A percentile compares a stretch with the other conserved stretches of the same genome.
These are phyloP conservation scores for Dilophus febrilis DNA, from an alignment of 2,888 invertebrate genomes.

Conservation along the genomic window DNA sequence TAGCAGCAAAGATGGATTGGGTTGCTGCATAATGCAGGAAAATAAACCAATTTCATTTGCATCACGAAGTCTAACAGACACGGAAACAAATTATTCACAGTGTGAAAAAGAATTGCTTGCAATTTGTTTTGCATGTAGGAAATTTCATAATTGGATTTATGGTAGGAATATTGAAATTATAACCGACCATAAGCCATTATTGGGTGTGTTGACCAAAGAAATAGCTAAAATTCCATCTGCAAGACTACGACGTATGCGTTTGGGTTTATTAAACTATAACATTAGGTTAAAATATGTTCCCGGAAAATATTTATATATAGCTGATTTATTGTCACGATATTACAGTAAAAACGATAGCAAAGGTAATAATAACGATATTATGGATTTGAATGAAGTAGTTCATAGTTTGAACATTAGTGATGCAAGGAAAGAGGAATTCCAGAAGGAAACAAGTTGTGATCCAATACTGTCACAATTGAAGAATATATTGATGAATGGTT, in stretches of 20 bases:
- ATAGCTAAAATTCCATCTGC: constrained; percentile 7
- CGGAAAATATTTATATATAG: constrained; percentile 9
- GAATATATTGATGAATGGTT: constrained; percentile 8
- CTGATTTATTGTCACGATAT: constrained; percentile 3
- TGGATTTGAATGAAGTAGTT: constrained; percentile 5
- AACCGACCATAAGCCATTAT: constrained; percentile 10
- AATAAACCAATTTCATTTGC: constrained; percentile 10
- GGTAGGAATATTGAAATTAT: constrained; percentile 6
- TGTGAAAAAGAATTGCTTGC: constrained; percentile 12
- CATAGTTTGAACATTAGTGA: constrained; percentile 7
- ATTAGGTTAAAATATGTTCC: constrained; percentile 10
- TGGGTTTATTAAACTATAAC: constrained; percentile 11
- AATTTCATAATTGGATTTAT: constrained; percentile 12
- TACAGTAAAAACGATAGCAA: constrained; percentile 6
- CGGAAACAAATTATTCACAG: constrained; percentile 10
- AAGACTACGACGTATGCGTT: constrained; percentile 9
- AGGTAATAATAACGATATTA: constrained; percentile 2
- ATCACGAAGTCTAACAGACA: constrained; percentile 8
- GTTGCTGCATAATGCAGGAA: constrained; percentile 11
- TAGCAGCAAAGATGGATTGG: constrained; percentile 10
- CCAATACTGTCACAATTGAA: constrained; percentile 6
- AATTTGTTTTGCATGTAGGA: constrained; percentile 10
- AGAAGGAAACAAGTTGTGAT: constrained; percentile 8
- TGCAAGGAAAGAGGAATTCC: constrained; percentile 7
- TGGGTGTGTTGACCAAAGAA: constrained; percentile 8